Evolutionary conservation across 2,113 vertebrate genomes (phyloP).

Genomic region (Dipodomys stephensi): DNA sequence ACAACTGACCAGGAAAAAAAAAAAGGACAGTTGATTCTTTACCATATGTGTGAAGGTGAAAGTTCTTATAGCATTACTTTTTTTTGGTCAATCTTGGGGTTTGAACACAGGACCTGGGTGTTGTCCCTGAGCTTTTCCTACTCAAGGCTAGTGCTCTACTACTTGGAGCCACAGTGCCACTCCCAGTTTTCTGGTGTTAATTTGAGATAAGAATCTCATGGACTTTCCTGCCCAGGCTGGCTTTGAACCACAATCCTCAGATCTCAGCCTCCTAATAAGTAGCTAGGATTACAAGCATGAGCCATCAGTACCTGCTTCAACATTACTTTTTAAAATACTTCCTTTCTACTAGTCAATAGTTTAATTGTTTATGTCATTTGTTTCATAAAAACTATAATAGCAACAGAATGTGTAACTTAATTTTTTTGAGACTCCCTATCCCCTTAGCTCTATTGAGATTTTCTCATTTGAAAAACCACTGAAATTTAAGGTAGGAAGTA

Average conservation of each 20-base stretch:
- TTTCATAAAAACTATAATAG: conserved; percentile 29
- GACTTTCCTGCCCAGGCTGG: no score
- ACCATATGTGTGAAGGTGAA: background rate
- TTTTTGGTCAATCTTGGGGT: background rate
- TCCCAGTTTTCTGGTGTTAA: no score
- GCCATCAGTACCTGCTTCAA: no score
- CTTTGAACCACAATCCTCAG: no score
- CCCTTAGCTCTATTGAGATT: background rate
- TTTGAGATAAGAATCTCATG: no score
- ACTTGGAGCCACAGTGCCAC: no score
- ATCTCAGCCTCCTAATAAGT: no score
- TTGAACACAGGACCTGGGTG: no score
- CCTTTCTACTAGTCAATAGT: background rate
- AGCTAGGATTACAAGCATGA: no score
- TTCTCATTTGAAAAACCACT: conserved; percentile 43
- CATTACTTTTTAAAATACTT: background rate
- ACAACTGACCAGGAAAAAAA: no score
- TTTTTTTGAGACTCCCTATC: background rate
- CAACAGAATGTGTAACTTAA: background rate
- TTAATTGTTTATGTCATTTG: background rate
- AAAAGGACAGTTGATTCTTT: conserved; percentile 10
- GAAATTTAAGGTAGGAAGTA: conserved; percentile 28
- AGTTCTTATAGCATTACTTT: background rate
- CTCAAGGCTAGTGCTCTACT: no score
- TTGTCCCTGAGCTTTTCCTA: no score